Evolutionary conservation across 2,113 vertebrate genomes (phyloP).

Genomic region (Melanotaenia duboulayi): DNA sequence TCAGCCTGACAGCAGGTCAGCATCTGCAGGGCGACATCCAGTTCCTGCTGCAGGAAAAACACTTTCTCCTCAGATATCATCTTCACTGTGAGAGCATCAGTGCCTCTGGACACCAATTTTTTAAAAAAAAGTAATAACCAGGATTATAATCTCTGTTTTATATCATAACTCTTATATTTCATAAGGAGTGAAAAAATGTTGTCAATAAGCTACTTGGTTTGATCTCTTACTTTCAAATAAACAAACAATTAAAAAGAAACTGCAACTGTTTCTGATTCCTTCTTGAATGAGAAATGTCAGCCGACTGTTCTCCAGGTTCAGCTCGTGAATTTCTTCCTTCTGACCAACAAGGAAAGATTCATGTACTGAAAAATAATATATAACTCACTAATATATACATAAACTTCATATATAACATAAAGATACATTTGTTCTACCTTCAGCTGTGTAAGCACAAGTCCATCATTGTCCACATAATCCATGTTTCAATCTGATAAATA

Average conservation of each 20-base stretch:
- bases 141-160: not conserved
- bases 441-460: constrained; percentile 59
- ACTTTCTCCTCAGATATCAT: constrained; percentile 77
- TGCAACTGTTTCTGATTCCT: no score
- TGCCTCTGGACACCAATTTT: constrained; percentile 69
- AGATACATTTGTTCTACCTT: constrained; percentile 72
- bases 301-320: constrained; percentile 68
- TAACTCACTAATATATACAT: not conserved
- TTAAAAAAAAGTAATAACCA: not conserved
- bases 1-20: constrained; percentile 71
- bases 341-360: constrained; percentile 25
- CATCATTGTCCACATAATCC: constrained; percentile 41
- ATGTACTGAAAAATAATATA: not conserved
- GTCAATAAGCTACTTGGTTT: no score
- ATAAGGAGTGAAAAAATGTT: no score
- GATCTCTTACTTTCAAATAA: no score
- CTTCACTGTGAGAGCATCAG: constrained; percentile 65
- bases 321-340: constrained; percentile 77
- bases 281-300: constrained; percentile 55
- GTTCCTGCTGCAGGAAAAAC: constrained; percentile 69
- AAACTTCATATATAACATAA: not conserved
- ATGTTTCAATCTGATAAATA: no score
- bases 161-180: no score
- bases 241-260: no score
- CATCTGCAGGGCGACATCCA: constrained; percentile 69